Evolutionary conservation across 2,113 vertebrate genomes (phyloP).

Genomic region (Ctenodactylus gundi): DNA sequence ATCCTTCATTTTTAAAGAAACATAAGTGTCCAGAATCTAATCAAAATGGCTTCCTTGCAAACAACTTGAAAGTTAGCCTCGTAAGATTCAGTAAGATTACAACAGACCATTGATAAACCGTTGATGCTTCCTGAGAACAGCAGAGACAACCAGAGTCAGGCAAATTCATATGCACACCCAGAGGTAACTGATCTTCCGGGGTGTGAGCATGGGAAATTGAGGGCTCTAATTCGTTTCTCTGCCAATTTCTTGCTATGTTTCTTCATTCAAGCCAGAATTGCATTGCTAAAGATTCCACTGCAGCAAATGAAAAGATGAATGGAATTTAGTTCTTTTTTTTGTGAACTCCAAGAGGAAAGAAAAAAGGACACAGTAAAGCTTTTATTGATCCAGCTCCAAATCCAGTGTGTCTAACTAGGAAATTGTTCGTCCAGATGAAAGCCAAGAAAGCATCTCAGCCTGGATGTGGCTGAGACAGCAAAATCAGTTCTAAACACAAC

Average conservation of each 20-base stretch:
- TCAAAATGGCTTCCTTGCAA: slow-evolving; percentile 65
- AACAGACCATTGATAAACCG: slow-evolving; percentile 72
- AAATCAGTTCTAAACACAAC: slow-evolving; percentile 86
- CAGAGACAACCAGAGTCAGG: slow-evolving; percentile 75
- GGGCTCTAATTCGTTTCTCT: slow-evolving; percentile 83
- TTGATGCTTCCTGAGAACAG: slow-evolving; percentile 66
- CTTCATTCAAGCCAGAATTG: slow-evolving; percentile 81
- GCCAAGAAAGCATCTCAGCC: slow-evolving; percentile 83
- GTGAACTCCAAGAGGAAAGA: slow-evolving; percentile 85
- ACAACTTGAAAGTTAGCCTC: slow-evolving; percentile 71
- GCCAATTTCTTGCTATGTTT: slow-evolving; percentile 84
- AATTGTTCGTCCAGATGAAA: slow-evolving; percentile 88
- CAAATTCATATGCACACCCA: slow-evolving; percentile 81
- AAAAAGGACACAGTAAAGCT: slow-evolving; percentile 87
- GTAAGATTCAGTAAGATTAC: slow-evolving; percentile 75
- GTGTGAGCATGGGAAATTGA: slow-evolving; percentile 80
- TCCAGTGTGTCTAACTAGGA: slow-evolving; percentile 88
- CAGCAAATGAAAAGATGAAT: slow-evolving; percentile 87
- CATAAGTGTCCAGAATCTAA: slow-evolving; percentile 66
- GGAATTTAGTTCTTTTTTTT: slow-evolving; percentile 86
- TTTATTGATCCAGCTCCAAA: slow-evolving; percentile 89
- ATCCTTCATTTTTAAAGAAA: slow-evolving; percentile 65
- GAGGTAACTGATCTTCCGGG: slow-evolving; percentile 74
- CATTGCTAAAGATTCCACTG: slow-evolving; percentile 85
- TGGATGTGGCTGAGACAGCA: slow-evolving; percentile 83